Percentiles rank a stretch among this genome's conserved stretches.
These are phyloP conservation scores for Orchesella cincta DNA, from an alignment of 1,140 invertebrate genomes.

Conservation along the genomic window DNA sequence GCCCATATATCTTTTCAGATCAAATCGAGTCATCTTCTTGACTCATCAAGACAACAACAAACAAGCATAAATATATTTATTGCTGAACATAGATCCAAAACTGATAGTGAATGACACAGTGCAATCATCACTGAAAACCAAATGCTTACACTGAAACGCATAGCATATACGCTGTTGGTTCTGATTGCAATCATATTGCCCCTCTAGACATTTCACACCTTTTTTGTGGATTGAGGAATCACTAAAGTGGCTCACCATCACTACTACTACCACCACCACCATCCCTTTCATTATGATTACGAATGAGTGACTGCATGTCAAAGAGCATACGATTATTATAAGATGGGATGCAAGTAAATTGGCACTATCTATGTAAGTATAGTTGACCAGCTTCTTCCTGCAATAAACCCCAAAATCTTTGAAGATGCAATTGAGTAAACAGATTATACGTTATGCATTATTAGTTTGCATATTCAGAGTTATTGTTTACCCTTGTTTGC, in stretches of 20 bases:
- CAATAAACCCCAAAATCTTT: conserved; percentile 13
- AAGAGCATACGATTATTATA: conserved; percentile 4
- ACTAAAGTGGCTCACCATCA: background rate
- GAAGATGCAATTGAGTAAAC: background rate
- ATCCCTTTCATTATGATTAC: conserved; percentile 25
- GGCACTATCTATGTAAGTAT: background rate
- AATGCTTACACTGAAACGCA: no score
- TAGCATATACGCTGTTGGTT: no score
- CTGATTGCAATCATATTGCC: background rate
- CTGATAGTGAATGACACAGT: no score
- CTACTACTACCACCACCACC: background rate
- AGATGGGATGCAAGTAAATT: conserved; percentile 6
- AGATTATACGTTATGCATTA: background rate
- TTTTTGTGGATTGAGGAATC: conserved; percentile 16
- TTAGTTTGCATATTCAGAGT: background rate
- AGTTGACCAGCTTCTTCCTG: conserved; percentile 19
- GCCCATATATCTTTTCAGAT: no score
- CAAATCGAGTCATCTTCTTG: background rate
- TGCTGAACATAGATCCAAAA: no score
- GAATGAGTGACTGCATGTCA: background rate
- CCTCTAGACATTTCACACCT: conserved; percentile 25
- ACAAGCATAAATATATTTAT: no score
- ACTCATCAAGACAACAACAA: background rate
- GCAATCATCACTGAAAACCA: no score
- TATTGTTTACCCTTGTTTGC: background rate